Base-by-base conservation (phyloP, 2,797 vertebrate species). In the Cyclura pinguis region DNA sequence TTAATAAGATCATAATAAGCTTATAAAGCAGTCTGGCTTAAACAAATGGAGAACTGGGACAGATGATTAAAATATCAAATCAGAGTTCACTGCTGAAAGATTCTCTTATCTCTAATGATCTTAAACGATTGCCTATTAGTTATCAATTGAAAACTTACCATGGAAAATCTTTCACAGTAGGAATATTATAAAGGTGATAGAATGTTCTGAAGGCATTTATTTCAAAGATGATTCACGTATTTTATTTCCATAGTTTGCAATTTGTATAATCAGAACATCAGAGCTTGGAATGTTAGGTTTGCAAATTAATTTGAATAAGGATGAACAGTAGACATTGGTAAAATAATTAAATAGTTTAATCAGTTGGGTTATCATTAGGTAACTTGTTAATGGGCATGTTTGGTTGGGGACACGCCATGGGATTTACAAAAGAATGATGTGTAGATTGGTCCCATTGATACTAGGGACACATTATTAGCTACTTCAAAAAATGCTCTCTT, bases 31-130 rank as follows among this genome's bases (percentile, higher is more conserved):
- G 27, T 57, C 0, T 32, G 52, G 69, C 29, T 88, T 88, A 22
- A 35, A 82, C 42, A 90, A 91, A 91, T 24, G 8, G 42, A 88
- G 80, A 90, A 55, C 29, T 32, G 47, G 64, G 29, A 84, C 3
- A 55, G 91, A 87, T n/a, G 86, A 87, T 42, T 87, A 88, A 92
- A 92, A 91, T 38, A 92, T 1, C 64, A 92, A 92, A 89, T 38
- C 62, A 91, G 84, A 88, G 38, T 80, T 90, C 78, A 76, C 64
- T 91, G 18, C 27, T 88, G 64, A 92, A 94, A 89, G 73, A 89
- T 32, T 18, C 18, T 69, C 35, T 93, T 88, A 84, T 50, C 73
- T 89, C 86, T 80, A 92, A 86, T 12, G 1, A 80, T 29, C 90
- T 82, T 9, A 78, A 42, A 88, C 88, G 77, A 74, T 72, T 73